Evolutionary conservation across 2,113 vertebrate species (phyloP), one percentile per base, ranked within the genome.

Genomic region (Ondatra zibethicus): DNA sequence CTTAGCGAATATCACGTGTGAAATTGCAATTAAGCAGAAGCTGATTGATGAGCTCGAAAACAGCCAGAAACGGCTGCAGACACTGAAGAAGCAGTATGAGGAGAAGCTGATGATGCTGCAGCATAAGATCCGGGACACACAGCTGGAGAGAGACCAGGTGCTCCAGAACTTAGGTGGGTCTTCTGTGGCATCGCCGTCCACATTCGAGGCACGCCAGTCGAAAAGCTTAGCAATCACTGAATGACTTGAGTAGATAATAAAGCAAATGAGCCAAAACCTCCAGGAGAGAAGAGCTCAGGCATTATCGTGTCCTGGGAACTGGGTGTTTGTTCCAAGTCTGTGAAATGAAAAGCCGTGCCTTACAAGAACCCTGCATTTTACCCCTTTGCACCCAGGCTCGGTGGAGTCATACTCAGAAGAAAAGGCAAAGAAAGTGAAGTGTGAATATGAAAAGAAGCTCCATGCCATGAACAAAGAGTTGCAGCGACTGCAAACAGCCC

Each of bases 1-100:
- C 98, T 97, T 99, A 98, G 99, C 99, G 97, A 99, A 99, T 97
- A 99, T 99, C 98, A 99, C 99, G 36, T 99, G 99, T 97, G 99
- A 99, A 99, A 99, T 99, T 97, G 99, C 99, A 94, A 99, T 99
- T 98, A 99, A 99, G 98, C 99, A 99, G 98, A 99, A 99, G 97
- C 98, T 99, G 95, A 99, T 99, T 73, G 99, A 99, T 94, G 99
- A 99, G 96, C 98, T 99, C 76, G 99, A 99, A 98, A 99, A 99
- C 98, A 99, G 99, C 98, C 99, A 99, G 98, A 98, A 99, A 88
- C 99, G 99, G 36, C 98, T 99, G 77, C 99, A 99, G 97, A 99
- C 99, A 0, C 99, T 99, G 86, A 99, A 99, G 90, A 99, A 98
- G 97, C 99, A 99, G 42, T 99, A 99, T 93, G 99, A 99, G 85